These are phyloP conservation scores for Drosophila leonis DNA, from an alignment of 2,888 invertebrate species.

Conservation along the genomic window DNA sequence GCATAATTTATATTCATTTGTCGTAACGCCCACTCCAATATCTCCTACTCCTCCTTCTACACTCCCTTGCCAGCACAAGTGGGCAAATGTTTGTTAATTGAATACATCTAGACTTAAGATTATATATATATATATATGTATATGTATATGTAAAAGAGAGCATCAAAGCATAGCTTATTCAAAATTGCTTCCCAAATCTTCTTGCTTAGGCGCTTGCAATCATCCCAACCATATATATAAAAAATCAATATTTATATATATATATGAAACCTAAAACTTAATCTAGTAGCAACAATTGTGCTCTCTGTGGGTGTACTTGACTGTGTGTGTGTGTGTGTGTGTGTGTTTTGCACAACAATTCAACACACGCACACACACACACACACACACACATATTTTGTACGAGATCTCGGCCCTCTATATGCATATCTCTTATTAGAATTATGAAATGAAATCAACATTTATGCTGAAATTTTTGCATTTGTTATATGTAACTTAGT, in stretches of 20 bases:
- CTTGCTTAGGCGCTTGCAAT: constrained; percentile 57
- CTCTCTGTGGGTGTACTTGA: constrained; percentile 1
- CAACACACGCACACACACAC: constrained; percentile 12
- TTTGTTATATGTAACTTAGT: constrained; percentile 52
- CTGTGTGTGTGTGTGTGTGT: background rate
- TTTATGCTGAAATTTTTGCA: constrained; percentile 57
- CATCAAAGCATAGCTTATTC: constrained; percentile 60
- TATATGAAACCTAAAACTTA: constrained; percentile 12
- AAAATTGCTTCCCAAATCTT: constrained; percentile 55
- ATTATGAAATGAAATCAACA: constrained; percentile 19
- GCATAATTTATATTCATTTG: constrained; percentile 24
- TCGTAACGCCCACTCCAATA: constrained; percentile 2
- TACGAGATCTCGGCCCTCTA: constrained; percentile 60
- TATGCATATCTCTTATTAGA: constrained; percentile 58
- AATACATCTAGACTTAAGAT: constrained; percentile 27
- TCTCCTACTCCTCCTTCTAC: constrained; percentile 1
- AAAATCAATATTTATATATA: constrained; percentile 9
- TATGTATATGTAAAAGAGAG: constrained; percentile 25
- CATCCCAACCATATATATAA: constrained; percentile 22
- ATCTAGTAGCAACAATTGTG: constrained; percentile 34
- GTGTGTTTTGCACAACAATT: constrained; percentile 4
- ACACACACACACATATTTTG: constrained; percentile 38
- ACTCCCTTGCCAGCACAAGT: constrained; percentile 47
- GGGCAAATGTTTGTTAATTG: constrained; percentile 30
- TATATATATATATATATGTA: constrained; percentile 5